These are phyloP conservation scores for Polydesmus complanatus DNA, from an alignment of 2,888 invertebrate species.

Conservation along the genomic window DNA sequence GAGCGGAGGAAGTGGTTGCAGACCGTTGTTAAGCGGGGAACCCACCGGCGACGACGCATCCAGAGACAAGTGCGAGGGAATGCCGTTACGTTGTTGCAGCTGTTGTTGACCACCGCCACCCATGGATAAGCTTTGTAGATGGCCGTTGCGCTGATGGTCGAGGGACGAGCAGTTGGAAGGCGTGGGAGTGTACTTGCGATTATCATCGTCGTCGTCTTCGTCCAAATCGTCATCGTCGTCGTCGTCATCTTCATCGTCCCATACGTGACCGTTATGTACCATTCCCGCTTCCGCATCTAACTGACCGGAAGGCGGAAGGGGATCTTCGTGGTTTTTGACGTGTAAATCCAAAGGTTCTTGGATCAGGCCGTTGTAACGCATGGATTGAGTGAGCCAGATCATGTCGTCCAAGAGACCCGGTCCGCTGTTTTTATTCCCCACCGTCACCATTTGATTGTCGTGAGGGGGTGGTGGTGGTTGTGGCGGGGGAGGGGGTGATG, in stretches of 20 bases:
- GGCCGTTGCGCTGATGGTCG: background rate
- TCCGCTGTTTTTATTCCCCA: background rate
- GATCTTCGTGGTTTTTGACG: slow-evolving; percentile 10
- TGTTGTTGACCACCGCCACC: slow-evolving; percentile 15
- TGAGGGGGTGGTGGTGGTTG: background rate
- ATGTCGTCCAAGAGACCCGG: slow-evolving; percentile 41
- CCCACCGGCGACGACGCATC: slow-evolving; percentile 9
- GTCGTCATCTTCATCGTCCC: background rate
- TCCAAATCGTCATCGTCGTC: background rate
- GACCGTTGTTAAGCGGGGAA: background rate
- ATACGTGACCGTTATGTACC: slow-evolving; percentile 18
- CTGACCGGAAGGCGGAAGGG: slow-evolving; percentile 51
- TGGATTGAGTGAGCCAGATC: slow-evolving; percentile 31
- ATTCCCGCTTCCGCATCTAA: slow-evolving; percentile 29
- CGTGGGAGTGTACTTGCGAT: slow-evolving; percentile 1
- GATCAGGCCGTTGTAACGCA: slow-evolving; percentile 18
- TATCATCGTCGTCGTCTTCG: slow-evolving; percentile 2
- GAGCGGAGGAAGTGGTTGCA: slow-evolving; percentile 12
- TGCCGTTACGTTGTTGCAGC: slow-evolving; percentile 12
- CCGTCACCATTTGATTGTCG: slow-evolving; percentile 6
- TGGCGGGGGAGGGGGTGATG: background rate
- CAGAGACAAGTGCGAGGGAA: slow-evolving; percentile 24
- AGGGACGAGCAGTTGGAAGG: background rate
- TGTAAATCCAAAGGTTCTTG: slow-evolving; percentile 17
- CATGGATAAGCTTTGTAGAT: slow-evolving; percentile 7